These are phyloP conservation scores for Chouioia cunea DNA, from an alignment of 2,888 invertebrate species.

Conservation along the genomic window DNA sequence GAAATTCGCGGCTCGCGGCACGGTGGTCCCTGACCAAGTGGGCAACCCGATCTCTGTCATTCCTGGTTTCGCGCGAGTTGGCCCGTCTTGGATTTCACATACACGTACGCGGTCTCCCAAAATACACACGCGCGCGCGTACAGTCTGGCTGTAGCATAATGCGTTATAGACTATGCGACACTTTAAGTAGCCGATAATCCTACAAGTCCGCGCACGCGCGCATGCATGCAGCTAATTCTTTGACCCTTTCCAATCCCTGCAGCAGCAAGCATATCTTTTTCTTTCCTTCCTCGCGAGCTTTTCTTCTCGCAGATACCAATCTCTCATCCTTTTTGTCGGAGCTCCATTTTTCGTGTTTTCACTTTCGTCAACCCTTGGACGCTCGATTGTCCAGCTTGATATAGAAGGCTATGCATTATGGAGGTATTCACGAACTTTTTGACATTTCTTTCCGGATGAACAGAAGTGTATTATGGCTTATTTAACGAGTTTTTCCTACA, in stretches of 20 bases:
- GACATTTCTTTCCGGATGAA: slow-evolving; percentile 2
- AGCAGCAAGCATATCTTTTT: neutral
- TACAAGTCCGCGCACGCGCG: no score
- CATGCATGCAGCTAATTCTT: neutral
- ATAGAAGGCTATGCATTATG: no score
- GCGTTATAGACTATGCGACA: no score
- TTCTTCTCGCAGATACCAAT: no score
- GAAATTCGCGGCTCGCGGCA: slow-evolving; percentile 61
- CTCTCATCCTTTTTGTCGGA: no score
- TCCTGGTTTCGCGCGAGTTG: slow-evolving; percentile 55
- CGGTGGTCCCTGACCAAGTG: slow-evolving; percentile 57
- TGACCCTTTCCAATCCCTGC: slow-evolving; percentile 5
- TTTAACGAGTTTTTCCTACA: neutral
- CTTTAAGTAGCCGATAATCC: no score
- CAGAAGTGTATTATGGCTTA: slow-evolving; percentile 45
- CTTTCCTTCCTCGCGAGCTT: no score
- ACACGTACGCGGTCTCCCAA: slow-evolving; percentile 43
- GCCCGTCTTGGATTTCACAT: slow-evolving; percentile 65
- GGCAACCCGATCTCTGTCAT: slow-evolving; percentile 67
- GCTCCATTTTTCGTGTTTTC: neutral
- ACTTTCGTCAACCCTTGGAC: neutral
- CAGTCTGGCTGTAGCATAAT: no score
- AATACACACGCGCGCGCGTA: neutral
- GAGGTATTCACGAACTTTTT: no score
- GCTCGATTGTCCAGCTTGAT: no score